Evolutionary conservation across 2,113 vertebrate species (phyloP), one percentile per base, ranked within the genome.

Genomic region (Fulica atra): DNA sequence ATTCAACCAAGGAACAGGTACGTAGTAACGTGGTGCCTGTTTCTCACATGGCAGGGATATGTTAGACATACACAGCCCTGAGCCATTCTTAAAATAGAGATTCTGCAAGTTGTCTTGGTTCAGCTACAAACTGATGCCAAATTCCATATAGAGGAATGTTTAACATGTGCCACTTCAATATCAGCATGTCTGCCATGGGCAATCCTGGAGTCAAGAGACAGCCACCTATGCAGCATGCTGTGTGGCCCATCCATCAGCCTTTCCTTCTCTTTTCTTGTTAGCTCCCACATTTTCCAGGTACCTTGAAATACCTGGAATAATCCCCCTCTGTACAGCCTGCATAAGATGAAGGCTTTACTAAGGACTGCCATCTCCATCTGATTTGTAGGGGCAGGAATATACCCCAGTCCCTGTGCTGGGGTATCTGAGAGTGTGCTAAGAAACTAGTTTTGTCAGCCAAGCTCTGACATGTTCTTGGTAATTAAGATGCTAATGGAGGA

Each of bases 151-250:
- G 9, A 56, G 70, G 31, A 59, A 68, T 9, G 24, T 54, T 71
- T 48, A 26, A 35, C 4, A 20, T 24, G 5, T 14, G 31, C 13
- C 1, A 1, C 28, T 31, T 61, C 16, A 44, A 1, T 16, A 59
- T 25, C 46, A 74, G 19, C 20, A 17, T 0, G 3, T 33, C 56
- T 35, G 25, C 29, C 57, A 14, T 0, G 0, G 70, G 38, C 44
- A 53, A 3, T 2, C 68, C 51, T 26, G 0, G 1, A 51, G 46
- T 1, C 21, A 46, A 42, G 70, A 42, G 16, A 42, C 19, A 31
- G 21, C n/a, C 0, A 1, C 23, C 8, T 3, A 6, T 40, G 61
- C 70, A 94, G 86, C 17, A 11, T 36, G 8, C 12, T 23, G 13
- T 5, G 17, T 21, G 18, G 16, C 44, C 82, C 29, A 64, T 33